Base-by-base conservation (phyloP, 2,113 vertebrate species). In the Cynoglossus semilaevis region DNA sequence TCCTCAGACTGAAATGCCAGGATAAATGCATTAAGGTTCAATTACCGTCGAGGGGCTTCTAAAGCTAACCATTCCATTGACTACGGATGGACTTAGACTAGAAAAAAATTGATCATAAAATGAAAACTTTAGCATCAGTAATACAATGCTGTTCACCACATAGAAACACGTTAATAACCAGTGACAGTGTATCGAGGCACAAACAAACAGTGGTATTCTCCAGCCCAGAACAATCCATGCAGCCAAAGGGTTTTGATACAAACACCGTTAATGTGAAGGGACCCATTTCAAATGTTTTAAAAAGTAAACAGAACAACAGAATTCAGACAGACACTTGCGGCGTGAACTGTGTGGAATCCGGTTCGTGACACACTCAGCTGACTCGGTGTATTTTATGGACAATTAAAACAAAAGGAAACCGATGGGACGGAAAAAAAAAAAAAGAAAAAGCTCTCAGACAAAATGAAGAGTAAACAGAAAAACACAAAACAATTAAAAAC, bases 1-100 rank as follows among this genome's bases (percentile, higher is more conserved):
- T 85, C 67, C 76, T 85, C 66, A 77, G 22, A 86, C 58, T 81
- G 61, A 88, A 84, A 84, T 68, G 67, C 58, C 67, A 67, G 64
- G 75, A 70, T 80, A 58, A 72, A 80, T 72, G 67, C 47, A 51
- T 42, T 53, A 52, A 29, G 18, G 48, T 71, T 61, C 70, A 80
- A 81, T 86, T 78, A 77, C 76, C 67, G 55, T 74, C 67, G 66
- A 59, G 80, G 74, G 55, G 63, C 45, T 38, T 66, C 74, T 72
- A 75, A 81, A 66, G 72, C 72, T 70, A 82, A 78, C 52, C 58
- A 52, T 77, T 77, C 78, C 69, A 63, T 72, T 54, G 67, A 79
- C 69, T 53, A 43, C 64, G 62, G 60, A 74, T 72, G 65, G 60
- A 76, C 77, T 74, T 76, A n/a, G n/a, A 55, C 77, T 29, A 29